A percentile compares a stretch with the other conserved stretches of the same genome.
These are phyloP conservation scores for Neomonachus schauinslandi DNA, from an alignment of 2,113 vertebrate genomes.

Conservation along the genomic window DNA sequence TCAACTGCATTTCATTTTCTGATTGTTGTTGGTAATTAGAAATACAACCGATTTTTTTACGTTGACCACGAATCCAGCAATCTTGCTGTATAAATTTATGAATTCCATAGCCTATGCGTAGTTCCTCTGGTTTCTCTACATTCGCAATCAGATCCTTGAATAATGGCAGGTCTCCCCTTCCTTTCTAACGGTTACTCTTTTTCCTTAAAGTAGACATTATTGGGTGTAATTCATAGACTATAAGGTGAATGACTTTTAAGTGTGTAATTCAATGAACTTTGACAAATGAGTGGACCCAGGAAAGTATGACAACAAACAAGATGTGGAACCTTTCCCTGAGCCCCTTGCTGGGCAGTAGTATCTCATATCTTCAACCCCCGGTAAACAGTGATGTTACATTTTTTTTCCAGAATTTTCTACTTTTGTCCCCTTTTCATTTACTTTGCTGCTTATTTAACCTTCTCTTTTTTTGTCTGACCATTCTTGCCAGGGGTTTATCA, in stretches of 20 bases:
- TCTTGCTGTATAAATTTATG: not conserved
- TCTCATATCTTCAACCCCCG: not conserved
- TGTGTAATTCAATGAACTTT: not conserved
- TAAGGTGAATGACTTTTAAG: not conserved
- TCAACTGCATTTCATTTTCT: not conserved
- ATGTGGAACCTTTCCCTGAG: not conserved
- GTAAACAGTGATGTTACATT: not conserved
- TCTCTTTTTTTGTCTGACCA: not conserved
- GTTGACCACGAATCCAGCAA: not conserved
- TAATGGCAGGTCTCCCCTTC: not conserved
- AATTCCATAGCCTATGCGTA: not conserved
- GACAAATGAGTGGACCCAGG: not conserved
- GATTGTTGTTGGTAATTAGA: not conserved
- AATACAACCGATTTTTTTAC: not conserved
- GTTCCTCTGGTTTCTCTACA: not conserved
- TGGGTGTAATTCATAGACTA: not conserved
- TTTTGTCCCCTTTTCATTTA: not conserved
- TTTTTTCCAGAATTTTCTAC: not conserved
- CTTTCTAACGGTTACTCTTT: not conserved
- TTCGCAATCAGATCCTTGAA: not conserved
- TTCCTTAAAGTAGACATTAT: not conserved
- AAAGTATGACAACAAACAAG: too few species aligned
- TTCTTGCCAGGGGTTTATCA: not conserved
- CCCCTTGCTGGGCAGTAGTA: too few species aligned
- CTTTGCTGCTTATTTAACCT: not conserved